Percentiles rank a stretch among this genome's conserved stretches.
Conservation (phyloP, 2,888 invertebrate species). For the Operophtera brumata region DNA sequence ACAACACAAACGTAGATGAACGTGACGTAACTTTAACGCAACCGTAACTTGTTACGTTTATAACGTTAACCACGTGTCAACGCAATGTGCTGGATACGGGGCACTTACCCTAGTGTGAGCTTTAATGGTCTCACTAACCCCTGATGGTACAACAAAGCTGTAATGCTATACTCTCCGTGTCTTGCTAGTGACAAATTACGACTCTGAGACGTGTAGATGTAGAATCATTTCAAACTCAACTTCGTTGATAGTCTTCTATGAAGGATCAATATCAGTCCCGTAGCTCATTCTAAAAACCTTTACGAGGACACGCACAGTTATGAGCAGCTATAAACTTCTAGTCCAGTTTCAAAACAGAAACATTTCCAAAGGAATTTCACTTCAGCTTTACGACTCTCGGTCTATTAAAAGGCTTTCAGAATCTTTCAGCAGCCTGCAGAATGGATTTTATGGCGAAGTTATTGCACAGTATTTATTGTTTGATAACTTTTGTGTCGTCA, state of each 20-base stretch:
- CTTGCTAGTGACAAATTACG: too few relatives aligned
- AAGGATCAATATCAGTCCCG: not conserved
- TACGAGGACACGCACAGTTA: slow-evolving; percentile 28
- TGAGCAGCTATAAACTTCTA: slow-evolving; percentile 37
- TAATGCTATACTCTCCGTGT: too few relatives aligned
- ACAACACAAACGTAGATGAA: slow-evolving; percentile 19
- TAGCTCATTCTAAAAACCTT: slow-evolving; percentile 3
- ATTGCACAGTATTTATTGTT: slow-evolving; percentile 48
- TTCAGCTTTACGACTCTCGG: slow-evolving; percentile 53
- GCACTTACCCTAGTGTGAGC: slow-evolving; percentile 14
- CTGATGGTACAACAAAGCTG: not conserved
- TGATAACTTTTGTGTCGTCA: slow-evolving; percentile 31
- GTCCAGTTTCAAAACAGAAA: slow-evolving; percentile 48
- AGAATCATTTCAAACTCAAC: too few relatives aligned
- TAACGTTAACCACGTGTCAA: slow-evolving; percentile 31
- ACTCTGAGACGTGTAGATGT: too few relatives aligned
- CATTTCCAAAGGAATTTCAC: slow-evolving; percentile 54
- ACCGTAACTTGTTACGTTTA: slow-evolving; percentile 27
- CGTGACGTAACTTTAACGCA: slow-evolving; percentile 16
- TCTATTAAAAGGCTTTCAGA: slow-evolving; percentile 54
- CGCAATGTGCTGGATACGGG: slow-evolving; percentile 26
- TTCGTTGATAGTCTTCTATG: not conserved
- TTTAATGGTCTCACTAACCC: not conserved
- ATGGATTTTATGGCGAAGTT: slow-evolving; percentile 43
- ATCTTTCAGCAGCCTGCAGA: slow-evolving; percentile 16